These are phyloP conservation scores for Asobara japonica DNA, from an alignment of 1,140 invertebrate genomes.

Conservation along the genomic window DNA sequence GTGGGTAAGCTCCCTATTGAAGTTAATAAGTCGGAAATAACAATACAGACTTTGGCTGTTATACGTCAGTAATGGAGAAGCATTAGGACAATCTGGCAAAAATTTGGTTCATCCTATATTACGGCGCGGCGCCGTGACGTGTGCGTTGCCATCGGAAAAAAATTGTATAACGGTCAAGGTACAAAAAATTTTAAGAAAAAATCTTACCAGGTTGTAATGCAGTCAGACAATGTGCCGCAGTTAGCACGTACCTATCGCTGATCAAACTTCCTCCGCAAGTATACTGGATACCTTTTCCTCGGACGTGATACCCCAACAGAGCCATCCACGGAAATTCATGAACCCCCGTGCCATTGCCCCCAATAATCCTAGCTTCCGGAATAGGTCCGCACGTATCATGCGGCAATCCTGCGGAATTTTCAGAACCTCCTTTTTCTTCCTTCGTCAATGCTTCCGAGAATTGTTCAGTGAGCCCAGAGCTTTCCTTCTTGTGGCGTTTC, in stretches of 20 bases:
- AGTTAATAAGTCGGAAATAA: no score
- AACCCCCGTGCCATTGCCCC: slow-evolving; percentile 72
- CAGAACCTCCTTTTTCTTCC: no score
- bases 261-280: slow-evolving; percentile 74
- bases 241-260: slow-evolving; percentile 71
- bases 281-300: slow-evolving; percentile 62
- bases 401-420: slow-evolving; percentile 37
- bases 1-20: no score
- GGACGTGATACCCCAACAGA: slow-evolving; percentile 67
- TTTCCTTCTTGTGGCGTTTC: background rate
- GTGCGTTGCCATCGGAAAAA: no score
- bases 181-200: background rate
- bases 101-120: background rate
- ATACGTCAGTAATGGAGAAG: no score
- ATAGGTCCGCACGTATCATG: slow-evolving; percentile 50
- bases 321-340: slow-evolving; percentile 80
- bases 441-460: background rate
- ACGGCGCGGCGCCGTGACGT: background rate
- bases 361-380: slow-evolving; percentile 67
- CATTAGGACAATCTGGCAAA: no score
- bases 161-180: background rate
- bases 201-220: slow-evolving; percentile 47
- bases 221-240: slow-evolving; percentile 74
- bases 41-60: no score
- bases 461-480: background rate